Conservation (phyloP, 2,113 vertebrate species). For the Cebus imitator region DNA sequence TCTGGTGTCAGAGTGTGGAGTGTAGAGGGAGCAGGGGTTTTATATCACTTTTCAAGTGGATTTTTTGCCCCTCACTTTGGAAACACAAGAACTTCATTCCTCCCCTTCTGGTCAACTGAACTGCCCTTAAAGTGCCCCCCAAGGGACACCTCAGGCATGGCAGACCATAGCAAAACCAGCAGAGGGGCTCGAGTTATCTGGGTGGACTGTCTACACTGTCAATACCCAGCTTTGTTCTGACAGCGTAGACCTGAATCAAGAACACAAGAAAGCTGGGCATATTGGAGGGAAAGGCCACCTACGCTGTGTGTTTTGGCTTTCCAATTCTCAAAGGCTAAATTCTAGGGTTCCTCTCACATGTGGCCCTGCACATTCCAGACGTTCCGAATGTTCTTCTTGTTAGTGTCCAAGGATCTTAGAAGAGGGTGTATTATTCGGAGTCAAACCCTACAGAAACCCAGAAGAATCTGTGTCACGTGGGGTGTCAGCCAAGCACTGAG, state of each 20-base stretch:
- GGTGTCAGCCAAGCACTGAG: neutral
- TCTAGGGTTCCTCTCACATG: neutral
- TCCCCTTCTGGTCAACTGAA: neutral
- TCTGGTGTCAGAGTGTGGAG: neutral
- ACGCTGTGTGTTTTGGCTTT: neutral
- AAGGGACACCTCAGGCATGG: accelerated
- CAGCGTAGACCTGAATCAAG: neutral
- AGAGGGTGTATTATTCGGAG: neutral
- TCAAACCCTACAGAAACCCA: neutral
- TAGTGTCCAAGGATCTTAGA: accelerated
- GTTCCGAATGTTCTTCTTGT: neutral
- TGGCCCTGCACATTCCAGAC: neutral
- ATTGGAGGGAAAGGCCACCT: neutral
- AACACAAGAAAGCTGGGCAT: neutral
- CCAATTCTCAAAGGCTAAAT: neutral
- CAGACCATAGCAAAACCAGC: neutral
- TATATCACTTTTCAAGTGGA: neutral
- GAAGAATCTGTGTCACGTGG: neutral
- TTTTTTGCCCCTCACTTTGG: neutral
- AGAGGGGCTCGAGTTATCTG: neutral
- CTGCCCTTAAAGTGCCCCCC: neutral
- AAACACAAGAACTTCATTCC: neutral
- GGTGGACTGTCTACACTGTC: no score
- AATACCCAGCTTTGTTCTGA: neutral
- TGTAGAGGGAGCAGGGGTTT: neutral